These are phyloP conservation scores for Poecilia wingei DNA, from an alignment of 2,797 vertebrate species.

Conservation along the genomic window DNA sequence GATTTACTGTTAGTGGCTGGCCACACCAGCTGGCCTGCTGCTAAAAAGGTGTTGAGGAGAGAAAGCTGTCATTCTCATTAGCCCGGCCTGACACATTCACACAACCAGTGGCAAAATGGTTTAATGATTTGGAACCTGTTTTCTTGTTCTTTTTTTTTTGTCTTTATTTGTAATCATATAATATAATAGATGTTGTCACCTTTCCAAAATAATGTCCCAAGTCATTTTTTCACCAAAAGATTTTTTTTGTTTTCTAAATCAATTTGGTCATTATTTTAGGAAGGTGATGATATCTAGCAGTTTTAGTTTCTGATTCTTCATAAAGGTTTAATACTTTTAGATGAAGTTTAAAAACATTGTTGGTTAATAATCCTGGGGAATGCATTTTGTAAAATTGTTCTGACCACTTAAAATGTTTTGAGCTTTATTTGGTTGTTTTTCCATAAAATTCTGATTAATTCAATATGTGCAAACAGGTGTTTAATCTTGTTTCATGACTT, in stretches of 20 bases:
- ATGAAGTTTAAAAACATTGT: neutral
- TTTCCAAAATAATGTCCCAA: neutral
- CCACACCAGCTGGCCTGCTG: constrained; percentile 63
- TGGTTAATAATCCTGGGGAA: neutral
- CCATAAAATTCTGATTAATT: neutral
- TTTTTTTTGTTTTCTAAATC: neutral
- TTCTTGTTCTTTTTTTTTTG: neutral
- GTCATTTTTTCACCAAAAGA: neutral
- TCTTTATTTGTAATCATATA: neutral
- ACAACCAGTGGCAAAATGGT: neutral
- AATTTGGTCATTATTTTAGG: too few relatives aligned
- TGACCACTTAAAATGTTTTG: neutral
- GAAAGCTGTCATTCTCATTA: constrained; percentile 81
- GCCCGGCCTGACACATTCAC: constrained; percentile 51
- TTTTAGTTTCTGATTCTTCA: neutral
- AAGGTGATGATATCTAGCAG: neutral
- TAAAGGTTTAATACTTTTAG: neutral
- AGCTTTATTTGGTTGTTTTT: neutral
- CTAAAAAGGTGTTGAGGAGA: constrained; percentile 81
- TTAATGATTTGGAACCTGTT: neutral
- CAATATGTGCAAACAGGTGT: neutral
- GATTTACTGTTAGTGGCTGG: constrained; percentile 79
- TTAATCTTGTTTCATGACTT: neutral
- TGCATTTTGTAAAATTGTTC: neutral
- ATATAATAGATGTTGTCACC: neutral